Evolutionary conservation across 37 sponge, comb jelly and placozoan genomes (phyloP), one percentile per base, ranked within the genome.

Genomic region (Beroe forskalii): DNA sequence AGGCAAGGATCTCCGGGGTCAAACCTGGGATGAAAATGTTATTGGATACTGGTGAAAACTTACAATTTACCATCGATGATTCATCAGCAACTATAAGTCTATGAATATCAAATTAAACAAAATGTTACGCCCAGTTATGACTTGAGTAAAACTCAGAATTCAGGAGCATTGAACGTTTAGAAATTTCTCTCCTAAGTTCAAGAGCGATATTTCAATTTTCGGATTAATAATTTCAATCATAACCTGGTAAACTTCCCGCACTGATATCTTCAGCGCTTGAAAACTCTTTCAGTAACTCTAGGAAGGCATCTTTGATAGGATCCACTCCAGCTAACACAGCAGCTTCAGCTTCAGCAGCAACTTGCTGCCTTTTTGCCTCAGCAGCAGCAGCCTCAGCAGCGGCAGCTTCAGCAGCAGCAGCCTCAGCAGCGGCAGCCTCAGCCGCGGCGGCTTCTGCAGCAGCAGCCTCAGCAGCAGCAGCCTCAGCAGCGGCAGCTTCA

Each of bases 271-370:
- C 86, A 9, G 30, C 2, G 20, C 24, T 44, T 6, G 55, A 48
- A 17, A 80, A 27, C n/a, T 80, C 86, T 44, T 44, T 80, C 8
- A 80, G 55, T 1, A 80, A 24, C 3, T 22, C 86, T 24, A 44
- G 8, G 30, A 80, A 80, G 6, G 86, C 86, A 80, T 80, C 86
- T 41, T 80, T 80, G 20, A 80, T 37, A 19, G 86, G 86, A 25
- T 80, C 86, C 3, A 80, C 86, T 4, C 86, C 48, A 42, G 86
- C 44, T 9, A 80, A 20, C 0, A 42, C 86, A 4, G 86, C 86
- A 4, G 86, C 86, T 43, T 44, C 55, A 0, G 86, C 86, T 42
- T 40, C 86, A 9, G 44, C 86, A 32, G 17, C 30, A 41, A 42
- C 25, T 80, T 80, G 48, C 1, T 32, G 38, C 6, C 28, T 41